phyloP scores from a whole-genome alignment of 2,797 vertebrate genomes.

The Acanthurus leucopareius region DNA sequence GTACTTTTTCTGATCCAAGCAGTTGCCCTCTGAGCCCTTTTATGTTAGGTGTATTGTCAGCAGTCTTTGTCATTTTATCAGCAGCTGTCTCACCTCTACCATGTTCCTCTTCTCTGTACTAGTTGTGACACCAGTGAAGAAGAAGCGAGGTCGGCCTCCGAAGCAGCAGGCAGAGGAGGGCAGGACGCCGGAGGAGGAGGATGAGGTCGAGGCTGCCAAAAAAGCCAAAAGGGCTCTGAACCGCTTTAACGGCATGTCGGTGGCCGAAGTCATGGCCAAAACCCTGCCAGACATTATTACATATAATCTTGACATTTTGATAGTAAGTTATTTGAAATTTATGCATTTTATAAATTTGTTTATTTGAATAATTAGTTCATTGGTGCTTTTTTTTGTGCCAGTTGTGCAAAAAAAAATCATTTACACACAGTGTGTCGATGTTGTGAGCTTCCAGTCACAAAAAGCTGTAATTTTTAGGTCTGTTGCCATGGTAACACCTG shows the following conservation, averaged over 20 bases:
- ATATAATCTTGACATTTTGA: slow-evolving; percentile 96
- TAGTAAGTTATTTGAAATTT: slow-evolving; percentile 87
- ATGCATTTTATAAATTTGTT: not conserved
- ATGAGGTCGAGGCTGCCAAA: slow-evolving; percentile 86
- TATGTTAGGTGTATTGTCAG: no score
- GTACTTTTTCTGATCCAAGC: no score
- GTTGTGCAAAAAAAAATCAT: not conserved
- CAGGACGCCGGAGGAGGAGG: slow-evolving; percentile 87
- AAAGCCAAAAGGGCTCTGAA: slow-evolving; percentile 94
- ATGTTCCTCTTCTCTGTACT: slow-evolving; percentile 3
- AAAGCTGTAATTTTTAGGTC: slow-evolving; percentile 15
- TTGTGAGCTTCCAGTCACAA: slow-evolving; percentile 17
- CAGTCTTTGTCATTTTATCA: no score
- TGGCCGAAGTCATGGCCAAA: slow-evolving; percentile 95
- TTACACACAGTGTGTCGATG: no score
- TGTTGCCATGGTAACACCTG: slow-evolving; percentile 61
- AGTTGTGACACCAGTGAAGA: slow-evolving; percentile 87
- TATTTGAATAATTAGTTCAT: not conserved
- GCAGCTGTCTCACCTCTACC: not conserved
- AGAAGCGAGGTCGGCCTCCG: slow-evolving; percentile 88
- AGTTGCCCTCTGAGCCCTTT: no score
- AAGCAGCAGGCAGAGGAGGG: slow-evolving; percentile 71
- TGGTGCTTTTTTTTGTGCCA: not conserved
- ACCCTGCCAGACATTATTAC: slow-evolving; percentile 96
- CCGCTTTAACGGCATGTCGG: slow-evolving; percentile 96